These are phyloP conservation scores for Coracias cyanogaster DNA, from an alignment of 2,797 vertebrate species.

Conservation along the genomic window DNA sequence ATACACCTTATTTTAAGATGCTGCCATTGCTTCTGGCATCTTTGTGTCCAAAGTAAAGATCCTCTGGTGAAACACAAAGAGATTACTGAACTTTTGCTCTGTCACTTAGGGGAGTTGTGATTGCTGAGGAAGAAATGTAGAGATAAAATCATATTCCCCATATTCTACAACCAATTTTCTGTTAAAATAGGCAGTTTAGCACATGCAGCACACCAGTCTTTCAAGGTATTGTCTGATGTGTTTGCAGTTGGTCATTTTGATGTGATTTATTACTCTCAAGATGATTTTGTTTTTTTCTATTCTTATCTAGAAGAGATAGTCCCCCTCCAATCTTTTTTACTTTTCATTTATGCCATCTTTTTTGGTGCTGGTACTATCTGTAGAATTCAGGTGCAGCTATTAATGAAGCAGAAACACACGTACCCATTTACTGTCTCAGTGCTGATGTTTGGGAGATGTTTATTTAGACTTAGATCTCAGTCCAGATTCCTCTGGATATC, in stretches of 20 bases:
- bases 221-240: neutral
- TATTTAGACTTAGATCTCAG: neutral
- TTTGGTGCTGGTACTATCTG: neutral
- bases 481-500: neutral
- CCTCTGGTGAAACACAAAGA: neutral
- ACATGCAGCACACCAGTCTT: neutral
- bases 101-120: neutral
- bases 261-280: neutral
- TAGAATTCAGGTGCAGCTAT: neutral
- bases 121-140: neutral
- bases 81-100: neutral
- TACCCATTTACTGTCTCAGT: neutral
- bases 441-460: neutral
- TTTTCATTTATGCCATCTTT: neutral
- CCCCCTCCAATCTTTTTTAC: neutral
- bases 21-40: neutral
- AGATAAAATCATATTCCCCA: neutral
- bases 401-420: neutral
- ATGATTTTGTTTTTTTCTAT: accelerated
- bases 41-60: neutral
- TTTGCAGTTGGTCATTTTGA: neutral
- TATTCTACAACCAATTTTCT: neutral
- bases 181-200: neutral
- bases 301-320: neutral
- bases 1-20: neutral